These are phyloP conservation scores for Istiophorus platypterus DNA, from an alignment of 2,113 vertebrate genomes.

Conservation along the genomic window DNA sequence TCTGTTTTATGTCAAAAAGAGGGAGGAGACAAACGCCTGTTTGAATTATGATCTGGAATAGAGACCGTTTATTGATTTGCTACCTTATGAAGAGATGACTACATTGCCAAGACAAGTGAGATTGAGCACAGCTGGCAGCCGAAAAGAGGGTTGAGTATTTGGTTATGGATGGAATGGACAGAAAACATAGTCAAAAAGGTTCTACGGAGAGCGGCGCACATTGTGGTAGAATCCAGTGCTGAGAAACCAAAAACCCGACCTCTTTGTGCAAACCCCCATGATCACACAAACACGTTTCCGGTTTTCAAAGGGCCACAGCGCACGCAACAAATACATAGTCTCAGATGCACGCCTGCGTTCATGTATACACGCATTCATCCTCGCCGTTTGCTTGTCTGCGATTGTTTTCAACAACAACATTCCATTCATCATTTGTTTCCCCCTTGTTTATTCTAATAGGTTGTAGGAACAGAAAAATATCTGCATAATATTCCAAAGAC, in stretches of 20 bases:
- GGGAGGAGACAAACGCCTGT: constrained; percentile 64
- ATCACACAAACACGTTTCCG: not conserved
- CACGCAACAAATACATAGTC: constrained; percentile 45
- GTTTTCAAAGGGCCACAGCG: constrained; percentile 37
- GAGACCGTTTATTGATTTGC: constrained; percentile 69
- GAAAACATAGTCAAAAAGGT: constrained; percentile 38
- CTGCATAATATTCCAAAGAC: constrained; percentile 74
- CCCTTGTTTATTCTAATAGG: constrained; percentile 74
- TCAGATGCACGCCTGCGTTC: constrained; percentile 39
- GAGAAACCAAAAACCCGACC: constrained; percentile 10
- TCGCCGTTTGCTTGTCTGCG: constrained; percentile 62
- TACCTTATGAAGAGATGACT: constrained; percentile 69
- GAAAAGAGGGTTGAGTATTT: constrained; percentile 30
- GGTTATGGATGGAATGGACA: constrained; percentile 23
- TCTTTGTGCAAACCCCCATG: not conserved
- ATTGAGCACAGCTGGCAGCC: constrained; percentile 60
- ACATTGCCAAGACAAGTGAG: constrained; percentile 60
- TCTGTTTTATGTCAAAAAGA: constrained; percentile 60
- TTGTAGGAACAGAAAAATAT: constrained; percentile 46
- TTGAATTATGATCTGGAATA: constrained; percentile 72
- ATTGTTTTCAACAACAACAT: constrained; percentile 62
- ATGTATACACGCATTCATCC: constrained; percentile 57
- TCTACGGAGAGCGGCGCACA: too few species aligned
- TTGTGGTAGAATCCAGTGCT: not conserved
- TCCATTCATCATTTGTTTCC: constrained; percentile 67